These are phyloP conservation scores for Tachycineta bicolor DNA, from an alignment of 2,113 vertebrate species.

Conservation along the genomic window DNA sequence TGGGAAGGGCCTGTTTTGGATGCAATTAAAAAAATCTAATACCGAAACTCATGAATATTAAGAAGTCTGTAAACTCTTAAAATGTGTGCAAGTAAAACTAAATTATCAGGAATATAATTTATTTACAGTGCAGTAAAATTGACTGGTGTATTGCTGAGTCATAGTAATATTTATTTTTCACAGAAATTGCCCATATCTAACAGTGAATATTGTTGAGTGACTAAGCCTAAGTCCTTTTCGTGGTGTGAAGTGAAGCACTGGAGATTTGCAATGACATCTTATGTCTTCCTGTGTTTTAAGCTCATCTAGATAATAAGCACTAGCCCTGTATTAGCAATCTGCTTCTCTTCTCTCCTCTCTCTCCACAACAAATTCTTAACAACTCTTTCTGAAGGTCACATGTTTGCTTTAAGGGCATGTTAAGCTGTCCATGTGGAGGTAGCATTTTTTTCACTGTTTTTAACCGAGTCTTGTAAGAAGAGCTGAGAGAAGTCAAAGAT, in stretches of 20 bases:
- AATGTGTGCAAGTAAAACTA: background rate
- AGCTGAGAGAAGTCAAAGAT: background rate
- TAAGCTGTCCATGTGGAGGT: background rate
- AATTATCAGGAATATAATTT: background rate
- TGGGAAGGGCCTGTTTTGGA: background rate
- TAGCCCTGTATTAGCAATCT: background rate
- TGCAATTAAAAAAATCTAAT: background rate
- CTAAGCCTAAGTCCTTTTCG: background rate
- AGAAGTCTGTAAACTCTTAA: background rate
- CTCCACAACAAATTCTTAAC: background rate
- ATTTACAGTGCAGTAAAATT: slow-evolving; percentile 1
- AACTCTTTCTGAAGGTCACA: background rate
- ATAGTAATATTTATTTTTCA: background rate
- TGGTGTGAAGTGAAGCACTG: background rate
- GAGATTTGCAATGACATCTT: background rate
- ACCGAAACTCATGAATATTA: background rate
- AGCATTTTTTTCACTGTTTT: background rate
- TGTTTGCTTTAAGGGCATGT: background rate
- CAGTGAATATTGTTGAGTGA: background rate
- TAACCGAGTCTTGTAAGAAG: background rate
- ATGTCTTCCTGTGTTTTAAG: background rate
- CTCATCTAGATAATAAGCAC: background rate
- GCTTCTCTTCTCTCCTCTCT: background rate
- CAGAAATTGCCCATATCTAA: background rate
- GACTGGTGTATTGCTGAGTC: background rate